These are phyloP conservation scores for Euura saliciscinereae DNA, from an alignment of 1,140 invertebrate genomes.

Conservation along the genomic window DNA sequence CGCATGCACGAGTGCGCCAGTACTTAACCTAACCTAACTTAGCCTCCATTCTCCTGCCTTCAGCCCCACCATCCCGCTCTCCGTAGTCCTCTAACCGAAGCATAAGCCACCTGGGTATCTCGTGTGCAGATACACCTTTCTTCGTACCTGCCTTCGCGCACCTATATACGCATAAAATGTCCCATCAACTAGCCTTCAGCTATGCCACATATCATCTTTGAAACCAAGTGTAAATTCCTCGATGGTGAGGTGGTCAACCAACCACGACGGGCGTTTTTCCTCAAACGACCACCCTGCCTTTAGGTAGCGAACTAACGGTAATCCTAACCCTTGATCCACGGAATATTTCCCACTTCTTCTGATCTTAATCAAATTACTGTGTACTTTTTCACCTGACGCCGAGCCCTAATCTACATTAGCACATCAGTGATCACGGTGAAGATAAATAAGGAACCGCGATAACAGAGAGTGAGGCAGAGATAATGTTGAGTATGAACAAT, in stretches of 20 bases:
- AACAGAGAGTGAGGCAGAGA: background rate
- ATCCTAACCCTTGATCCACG: constrained; percentile 19
- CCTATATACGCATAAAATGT: too few relatives aligned
- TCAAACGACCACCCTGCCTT: too few relatives aligned
- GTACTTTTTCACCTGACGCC: background rate
- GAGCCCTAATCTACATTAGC: background rate
- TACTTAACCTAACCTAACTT: constrained; percentile 5
- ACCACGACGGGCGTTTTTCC: too few relatives aligned
- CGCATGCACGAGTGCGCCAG: constrained; percentile 23
- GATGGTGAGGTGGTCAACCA: too few relatives aligned
- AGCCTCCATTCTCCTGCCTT: background rate
- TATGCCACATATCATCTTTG: too few relatives aligned
- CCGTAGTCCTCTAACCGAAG: too few relatives aligned
- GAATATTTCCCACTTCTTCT: constrained; percentile 26
- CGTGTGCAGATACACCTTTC: too few relatives aligned
- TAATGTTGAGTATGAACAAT: background rate
- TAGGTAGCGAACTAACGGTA: too few relatives aligned
- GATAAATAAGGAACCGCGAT: background rate
- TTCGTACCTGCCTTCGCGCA: too few relatives aligned
- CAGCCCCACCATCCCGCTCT: background rate
- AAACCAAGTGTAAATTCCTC: too few relatives aligned
- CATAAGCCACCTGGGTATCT: too few relatives aligned
- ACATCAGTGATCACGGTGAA: background rate
- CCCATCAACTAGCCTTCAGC: too few relatives aligned
- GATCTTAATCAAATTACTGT: constrained; percentile 18